These are phyloP conservation scores for Merodon equestris DNA, from an alignment of 2,888 invertebrate genomes.

Conservation along the genomic window DNA sequence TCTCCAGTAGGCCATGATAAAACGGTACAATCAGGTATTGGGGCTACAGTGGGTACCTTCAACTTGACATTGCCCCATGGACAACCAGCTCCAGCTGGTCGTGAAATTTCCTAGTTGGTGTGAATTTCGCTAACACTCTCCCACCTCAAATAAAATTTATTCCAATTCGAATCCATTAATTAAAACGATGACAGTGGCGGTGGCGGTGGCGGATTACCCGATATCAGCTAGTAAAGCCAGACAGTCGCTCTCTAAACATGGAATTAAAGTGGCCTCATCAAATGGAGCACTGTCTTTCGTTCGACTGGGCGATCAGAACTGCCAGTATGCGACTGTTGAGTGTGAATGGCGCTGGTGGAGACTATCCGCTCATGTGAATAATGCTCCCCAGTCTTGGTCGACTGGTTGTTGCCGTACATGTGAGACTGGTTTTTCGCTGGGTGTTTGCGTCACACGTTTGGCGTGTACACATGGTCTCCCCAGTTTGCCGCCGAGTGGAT, in stretches of 20 bases:
- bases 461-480: neutral
- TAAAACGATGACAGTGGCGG: too few relatives aligned
- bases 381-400: too few relatives aligned
- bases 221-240: slow-evolving; percentile 13
- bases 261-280: slow-evolving; percentile 69
- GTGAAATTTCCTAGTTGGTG: neutral
- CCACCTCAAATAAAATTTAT: too few relatives aligned
- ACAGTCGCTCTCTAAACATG: slow-evolving; percentile 35
- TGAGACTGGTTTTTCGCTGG: too few relatives aligned
- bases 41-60: slow-evolving; percentile 1
- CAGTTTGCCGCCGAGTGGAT: neutral
- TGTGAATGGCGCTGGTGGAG: neutral
- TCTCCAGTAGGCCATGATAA: slow-evolving; percentile 1
- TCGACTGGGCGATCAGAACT: slow-evolving; percentile 62
- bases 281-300: slow-evolving; percentile 71
- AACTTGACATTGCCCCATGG: neutral
- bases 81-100: neutral
- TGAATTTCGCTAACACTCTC: too few relatives aligned
- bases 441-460: neutral
- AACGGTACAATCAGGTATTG: neutral
- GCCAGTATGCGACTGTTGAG: slow-evolving; percentile 44
- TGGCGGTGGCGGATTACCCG: too few relatives aligned
- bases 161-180: too few relatives aligned
- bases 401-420: too few relatives aligned
- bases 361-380: neutral